Evolutionary conservation across 1,140 invertebrate species (phyloP).

Genomic region (Ceratina japonica): DNA sequence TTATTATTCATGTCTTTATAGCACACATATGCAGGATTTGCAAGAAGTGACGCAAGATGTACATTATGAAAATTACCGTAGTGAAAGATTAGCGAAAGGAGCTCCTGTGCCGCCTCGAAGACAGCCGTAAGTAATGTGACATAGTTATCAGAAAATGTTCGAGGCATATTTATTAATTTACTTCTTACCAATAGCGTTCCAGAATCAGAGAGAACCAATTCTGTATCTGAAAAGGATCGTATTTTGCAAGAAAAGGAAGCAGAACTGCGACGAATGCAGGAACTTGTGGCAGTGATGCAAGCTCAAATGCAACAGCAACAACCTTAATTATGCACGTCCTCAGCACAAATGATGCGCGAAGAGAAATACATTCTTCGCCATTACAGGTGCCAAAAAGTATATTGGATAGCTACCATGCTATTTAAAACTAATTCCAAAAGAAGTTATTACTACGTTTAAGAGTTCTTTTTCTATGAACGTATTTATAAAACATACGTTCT

Average conservation of each 20-base stretch:
- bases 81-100: slow-evolving; percentile 90
- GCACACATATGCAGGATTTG: slow-evolving; percentile 97
- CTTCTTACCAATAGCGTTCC: slow-evolving; percentile 59
- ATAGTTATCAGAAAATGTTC: neutral
- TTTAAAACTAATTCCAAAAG: slow-evolving; percentile 14
- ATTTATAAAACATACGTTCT: slow-evolving; percentile 27
- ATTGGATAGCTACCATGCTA: slow-evolving; percentile 39
- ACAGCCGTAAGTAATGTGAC: slow-evolving; percentile 82
- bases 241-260: slow-evolving; percentile 94
- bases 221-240: slow-evolving; percentile 87
- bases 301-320: slow-evolving; percentile 90
- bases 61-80: slow-evolving; percentile 98
- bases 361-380: slow-evolving; percentile 50
- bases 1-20: slow-evolving; percentile 72
- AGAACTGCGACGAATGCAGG: slow-evolving; percentile 95
- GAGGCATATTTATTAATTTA: slow-evolving; percentile 3
- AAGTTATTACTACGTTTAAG: slow-evolving; percentile 30
- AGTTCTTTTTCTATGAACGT: slow-evolving; percentile 31
- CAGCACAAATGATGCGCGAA: slow-evolving; percentile 35
- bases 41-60: slow-evolving; percentile 97
- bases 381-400: slow-evolving; percentile 72
- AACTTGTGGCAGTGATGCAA: slow-evolving; percentile 97
- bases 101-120: slow-evolving; percentile 85
- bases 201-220: slow-evolving; percentile 75
- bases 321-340: slow-evolving; percentile 69